Conservation (phyloP, 2,113 vertebrate species). For the Crotalus tigris region DNA sequence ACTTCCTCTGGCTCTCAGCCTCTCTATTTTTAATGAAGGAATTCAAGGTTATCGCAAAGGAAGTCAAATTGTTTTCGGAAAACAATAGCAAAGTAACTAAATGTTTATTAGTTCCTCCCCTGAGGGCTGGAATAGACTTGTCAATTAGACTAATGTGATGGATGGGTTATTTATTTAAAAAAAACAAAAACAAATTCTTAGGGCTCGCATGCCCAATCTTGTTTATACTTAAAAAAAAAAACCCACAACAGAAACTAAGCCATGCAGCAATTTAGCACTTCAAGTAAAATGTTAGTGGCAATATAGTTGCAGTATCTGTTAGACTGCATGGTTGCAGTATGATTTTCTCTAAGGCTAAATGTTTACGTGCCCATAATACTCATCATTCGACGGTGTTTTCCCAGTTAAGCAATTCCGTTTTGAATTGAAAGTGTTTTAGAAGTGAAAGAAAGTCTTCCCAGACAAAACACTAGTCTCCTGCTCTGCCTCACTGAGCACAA, state of each 20-base stretch:
- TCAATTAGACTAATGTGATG: constrained; percentile 61
- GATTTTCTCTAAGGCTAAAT: constrained; percentile 1
- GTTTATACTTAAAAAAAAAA: constrained; percentile 55
- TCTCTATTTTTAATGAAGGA: constrained; percentile 84
- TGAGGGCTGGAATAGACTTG: constrained; percentile 60
- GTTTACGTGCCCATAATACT: not conserved
- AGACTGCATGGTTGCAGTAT: not conserved
- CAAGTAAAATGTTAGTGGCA: constrained; percentile 21
- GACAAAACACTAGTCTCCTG: not conserved
- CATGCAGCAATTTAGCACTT: constrained; percentile 45
- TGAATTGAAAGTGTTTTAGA: not conserved
- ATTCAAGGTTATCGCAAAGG: constrained; percentile 80
- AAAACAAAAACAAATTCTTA: constrained; percentile 36
- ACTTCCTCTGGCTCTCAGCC: constrained; percentile 72
- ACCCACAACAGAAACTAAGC: constrained; percentile 42
- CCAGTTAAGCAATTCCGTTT: constrained; percentile 9
- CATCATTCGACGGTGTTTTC: not conserved
- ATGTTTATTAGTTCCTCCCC: constrained; percentile 74
- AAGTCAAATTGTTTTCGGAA: constrained; percentile 95
- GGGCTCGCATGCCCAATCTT: constrained; percentile 63
- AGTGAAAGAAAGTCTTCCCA: not conserved
- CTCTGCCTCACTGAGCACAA: not conserved
- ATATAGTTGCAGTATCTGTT: not conserved
- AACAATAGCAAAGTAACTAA: constrained; percentile 85
- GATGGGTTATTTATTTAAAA: constrained; percentile 69